Evolutionary conservation across 1,140 invertebrate species (phyloP).

Genomic region (Euura lappo): DNA sequence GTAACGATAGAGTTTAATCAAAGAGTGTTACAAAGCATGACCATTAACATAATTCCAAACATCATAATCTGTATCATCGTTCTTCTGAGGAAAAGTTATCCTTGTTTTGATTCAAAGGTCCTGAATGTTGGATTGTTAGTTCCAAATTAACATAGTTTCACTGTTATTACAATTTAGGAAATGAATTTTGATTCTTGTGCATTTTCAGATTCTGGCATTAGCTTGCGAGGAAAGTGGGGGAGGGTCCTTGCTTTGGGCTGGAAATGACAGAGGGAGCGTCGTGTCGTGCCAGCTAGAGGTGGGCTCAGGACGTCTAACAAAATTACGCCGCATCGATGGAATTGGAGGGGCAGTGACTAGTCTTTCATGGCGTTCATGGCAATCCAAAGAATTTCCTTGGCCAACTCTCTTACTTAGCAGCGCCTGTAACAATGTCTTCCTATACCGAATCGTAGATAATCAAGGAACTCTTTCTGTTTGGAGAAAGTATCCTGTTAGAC

Average conservation of each 20-base stretch:
- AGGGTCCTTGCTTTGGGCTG: conserved; percentile 76
- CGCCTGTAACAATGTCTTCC: conserved; percentile 75
- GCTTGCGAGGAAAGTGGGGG: conserved; percentile 80
- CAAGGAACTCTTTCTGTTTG: conserved; percentile 48
- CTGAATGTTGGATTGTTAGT: not conserved
- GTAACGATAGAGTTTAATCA: conserved; percentile 49
- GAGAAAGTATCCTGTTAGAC: conserved; percentile 63
- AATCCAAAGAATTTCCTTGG: conserved; percentile 77
- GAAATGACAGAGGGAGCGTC: conserved; percentile 76
- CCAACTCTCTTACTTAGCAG: conserved; percentile 81
- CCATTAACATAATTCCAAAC: no score
- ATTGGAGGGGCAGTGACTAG: conserved; percentile 74
- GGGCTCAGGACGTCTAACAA: conserved; percentile 73
- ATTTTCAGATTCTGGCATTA: conserved; percentile 64
- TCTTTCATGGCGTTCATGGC: conserved; percentile 82
- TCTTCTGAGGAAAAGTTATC: no score
- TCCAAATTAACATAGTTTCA: not conserved
- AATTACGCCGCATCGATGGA: conserved; percentile 68
- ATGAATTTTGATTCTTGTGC: not conserved
- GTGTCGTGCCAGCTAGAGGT: conserved; percentile 64
- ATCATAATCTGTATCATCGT: no score
- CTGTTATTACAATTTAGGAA: no score
- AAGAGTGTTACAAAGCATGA: conserved; percentile 8
- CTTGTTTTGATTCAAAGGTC: not conserved
- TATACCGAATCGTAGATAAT: conserved; percentile 58